A percentile compares a stretch with the other conserved stretches of the same genome.
Conservation (phyloP, 2,888 invertebrate species). For the Caenorhabditis parvicauda region DNA sequence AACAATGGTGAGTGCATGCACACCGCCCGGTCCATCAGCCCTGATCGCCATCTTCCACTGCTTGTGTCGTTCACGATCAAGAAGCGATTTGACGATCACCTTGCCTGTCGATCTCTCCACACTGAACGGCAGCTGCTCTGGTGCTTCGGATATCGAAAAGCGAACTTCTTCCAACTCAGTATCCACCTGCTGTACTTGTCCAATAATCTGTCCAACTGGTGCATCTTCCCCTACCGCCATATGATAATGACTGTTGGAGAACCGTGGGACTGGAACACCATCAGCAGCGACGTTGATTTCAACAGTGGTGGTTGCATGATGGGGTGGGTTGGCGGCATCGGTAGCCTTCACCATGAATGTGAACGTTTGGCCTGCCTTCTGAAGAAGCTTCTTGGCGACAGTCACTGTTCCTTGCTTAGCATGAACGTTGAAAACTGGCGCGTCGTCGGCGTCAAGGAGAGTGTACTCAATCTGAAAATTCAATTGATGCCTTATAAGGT, state of each 20-base stretch:
- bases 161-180: slow-evolving; percentile 35
- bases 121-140: slow-evolving; percentile 68
- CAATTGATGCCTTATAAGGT: too few relatives aligned
- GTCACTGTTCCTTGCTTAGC: slow-evolving; percentile 31
- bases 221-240: slow-evolving; percentile 80
- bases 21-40: slow-evolving; percentile 35
- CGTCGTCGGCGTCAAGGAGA: slow-evolving; percentile 13
- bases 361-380: slow-evolving; percentile 74
- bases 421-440: slow-evolving; percentile 29
- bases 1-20: slow-evolving; percentile 41
- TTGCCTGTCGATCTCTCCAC: slow-evolving; percentile 83
- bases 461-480: slow-evolving; percentile 33
- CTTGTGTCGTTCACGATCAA: slow-evolving; percentile 77
- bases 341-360: slow-evolving; percentile 86
- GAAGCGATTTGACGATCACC: slow-evolving; percentile 79
- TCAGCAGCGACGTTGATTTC: slow-evolving; percentile 72
- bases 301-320: slow-evolving; percentile 79
- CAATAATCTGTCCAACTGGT: slow-evolving; percentile 68
- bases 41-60: slow-evolving; percentile 36
- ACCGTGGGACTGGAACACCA: slow-evolving; percentile 71
- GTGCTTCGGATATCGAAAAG: slow-evolving; percentile 32
- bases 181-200: slow-evolving; percentile 43
- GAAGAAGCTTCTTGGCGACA: slow-evolving; percentile 21
- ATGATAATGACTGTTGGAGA: slow-evolving; percentile 75
- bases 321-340: slow-evolving; percentile 75